Evolutionary conservation across 2,113 vertebrate genomes (phyloP).

Genomic region (Tragelaphus imberbis): DNA sequence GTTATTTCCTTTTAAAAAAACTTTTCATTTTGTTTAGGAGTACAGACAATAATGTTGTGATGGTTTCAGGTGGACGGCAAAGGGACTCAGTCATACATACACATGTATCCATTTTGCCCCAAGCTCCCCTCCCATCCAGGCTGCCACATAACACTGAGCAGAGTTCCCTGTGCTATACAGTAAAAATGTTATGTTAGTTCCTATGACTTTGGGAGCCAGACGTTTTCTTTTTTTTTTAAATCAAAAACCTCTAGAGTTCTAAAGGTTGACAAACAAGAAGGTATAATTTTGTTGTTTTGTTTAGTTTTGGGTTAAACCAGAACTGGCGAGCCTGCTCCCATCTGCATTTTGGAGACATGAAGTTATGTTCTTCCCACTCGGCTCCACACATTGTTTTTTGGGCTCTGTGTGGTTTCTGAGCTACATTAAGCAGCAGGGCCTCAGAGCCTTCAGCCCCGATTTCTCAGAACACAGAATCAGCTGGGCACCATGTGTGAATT

Average conservation of each 20-base stretch:
- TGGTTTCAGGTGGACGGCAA: neutral
- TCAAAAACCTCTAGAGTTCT: neutral
- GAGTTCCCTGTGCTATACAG: neutral
- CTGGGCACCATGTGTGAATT: neutral
- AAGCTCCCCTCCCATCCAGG: neutral
- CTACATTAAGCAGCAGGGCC: neutral
- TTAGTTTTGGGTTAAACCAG: neutral
- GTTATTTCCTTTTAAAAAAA: neutral
- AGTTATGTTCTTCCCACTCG: fast-evolving
- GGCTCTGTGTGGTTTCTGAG: neutral
- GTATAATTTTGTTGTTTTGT: neutral
- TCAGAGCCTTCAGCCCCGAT: neutral
- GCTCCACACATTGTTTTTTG: neutral
- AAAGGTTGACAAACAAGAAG: neutral
- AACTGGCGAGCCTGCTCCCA: neutral
- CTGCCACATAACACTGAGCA: neutral
- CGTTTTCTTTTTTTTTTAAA: neutral
- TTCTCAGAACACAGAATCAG: neutral
- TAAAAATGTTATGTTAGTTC: neutral
- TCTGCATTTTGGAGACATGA: neutral
- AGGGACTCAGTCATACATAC: neutral
- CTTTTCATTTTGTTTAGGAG: neutral
- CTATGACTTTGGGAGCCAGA: neutral
- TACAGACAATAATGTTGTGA: neutral
- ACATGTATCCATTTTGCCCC: neutral